Percentiles rank a stretch among this genome's conserved stretches.
Conservation (phyloP, 1,140 invertebrate species). For the Cherax destructor region DNA sequence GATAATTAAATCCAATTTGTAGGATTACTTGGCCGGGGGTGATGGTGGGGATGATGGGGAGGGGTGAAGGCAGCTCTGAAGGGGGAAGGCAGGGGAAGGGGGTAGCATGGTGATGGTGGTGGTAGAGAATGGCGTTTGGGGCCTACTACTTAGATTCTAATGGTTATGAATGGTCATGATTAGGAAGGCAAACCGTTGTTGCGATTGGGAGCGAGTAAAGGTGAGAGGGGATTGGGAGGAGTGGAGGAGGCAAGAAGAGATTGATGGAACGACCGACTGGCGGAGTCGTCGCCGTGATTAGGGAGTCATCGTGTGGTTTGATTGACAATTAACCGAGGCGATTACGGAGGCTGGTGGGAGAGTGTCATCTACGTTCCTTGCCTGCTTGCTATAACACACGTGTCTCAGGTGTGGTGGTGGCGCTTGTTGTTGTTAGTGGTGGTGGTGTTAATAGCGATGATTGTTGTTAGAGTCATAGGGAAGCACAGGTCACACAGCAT, state of each 20-base stretch:
- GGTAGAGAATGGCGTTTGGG: slow-evolving; percentile 17
- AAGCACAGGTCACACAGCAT: no score
- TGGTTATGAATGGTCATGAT: slow-evolving; percentile 49
- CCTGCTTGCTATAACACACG: not conserved
- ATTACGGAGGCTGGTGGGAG: not conserved
- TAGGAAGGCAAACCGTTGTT: not conserved
- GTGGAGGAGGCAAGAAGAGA: not conserved
- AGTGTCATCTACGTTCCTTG: not conserved
- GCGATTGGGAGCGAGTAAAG: slow-evolving; percentile 5
- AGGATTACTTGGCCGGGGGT: slow-evolving; percentile 49
- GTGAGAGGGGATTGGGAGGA: not conserved
- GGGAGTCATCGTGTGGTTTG: not conserved
- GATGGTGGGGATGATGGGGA: not conserved
- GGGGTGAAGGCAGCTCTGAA: not conserved
- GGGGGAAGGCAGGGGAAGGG: not conserved
- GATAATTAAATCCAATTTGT: slow-evolving; percentile 66
- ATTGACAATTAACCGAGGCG: not conserved
- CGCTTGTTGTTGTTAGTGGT: not conserved
- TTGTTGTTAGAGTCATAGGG: not conserved
- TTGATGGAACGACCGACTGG: not conserved
- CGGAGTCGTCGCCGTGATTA: not conserved
- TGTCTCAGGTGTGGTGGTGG: not conserved
- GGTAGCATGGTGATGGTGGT: not conserved
- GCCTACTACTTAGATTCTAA: slow-evolving; percentile 30
- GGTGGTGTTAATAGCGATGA: not conserved